Evolutionary conservation across 2,113 vertebrate genomes (phyloP).

Genomic region (Lethenteron reissneri): DNA sequence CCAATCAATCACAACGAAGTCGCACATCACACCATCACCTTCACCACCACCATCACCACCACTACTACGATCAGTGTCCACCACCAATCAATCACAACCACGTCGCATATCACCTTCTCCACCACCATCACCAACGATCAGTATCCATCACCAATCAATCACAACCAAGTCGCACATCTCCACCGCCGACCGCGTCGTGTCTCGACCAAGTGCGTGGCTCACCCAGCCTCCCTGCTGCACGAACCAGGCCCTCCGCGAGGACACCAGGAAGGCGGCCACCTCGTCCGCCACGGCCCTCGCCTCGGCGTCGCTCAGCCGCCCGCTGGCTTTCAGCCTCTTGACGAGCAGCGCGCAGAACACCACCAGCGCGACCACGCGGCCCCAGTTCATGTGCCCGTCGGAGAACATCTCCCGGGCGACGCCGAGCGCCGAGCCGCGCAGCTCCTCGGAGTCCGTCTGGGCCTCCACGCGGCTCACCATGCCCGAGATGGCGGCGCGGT

Average conservation of each 20-base stretch:
- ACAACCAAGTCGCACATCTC: no score
- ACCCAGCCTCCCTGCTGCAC: constrained; percentile 76
- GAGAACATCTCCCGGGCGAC: constrained; percentile 57
- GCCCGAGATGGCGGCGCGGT: constrained; percentile 13
- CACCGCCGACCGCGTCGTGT: no score
- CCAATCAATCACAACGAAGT: no score
- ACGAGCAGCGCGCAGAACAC: constrained; percentile 66
- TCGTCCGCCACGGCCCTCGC: no score
- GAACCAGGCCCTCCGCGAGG: constrained; percentile 33
- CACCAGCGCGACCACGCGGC: constrained; percentile 57
- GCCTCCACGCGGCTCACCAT: constrained; percentile 35
- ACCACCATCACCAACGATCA: no score
- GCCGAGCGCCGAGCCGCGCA: constrained; percentile 18
- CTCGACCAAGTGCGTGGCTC: constrained; percentile 14
- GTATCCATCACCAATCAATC: no score
- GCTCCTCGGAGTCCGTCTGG: constrained; percentile 21
- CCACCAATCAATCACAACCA: no score
- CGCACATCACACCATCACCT: no score
- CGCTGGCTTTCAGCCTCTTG: constrained; percentile 20
- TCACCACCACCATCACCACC: no score
- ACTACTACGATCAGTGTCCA: no score
- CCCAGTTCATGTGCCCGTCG: constrained; percentile 70
- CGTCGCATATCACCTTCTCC: no score
- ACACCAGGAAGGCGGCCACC: neutral
- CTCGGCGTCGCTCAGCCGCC: neutral